Percentiles rank a stretch among this genome's conserved stretches.
Conservation (phyloP, 2,888 invertebrate genomes). For the Tyria jacobaeae region DNA sequence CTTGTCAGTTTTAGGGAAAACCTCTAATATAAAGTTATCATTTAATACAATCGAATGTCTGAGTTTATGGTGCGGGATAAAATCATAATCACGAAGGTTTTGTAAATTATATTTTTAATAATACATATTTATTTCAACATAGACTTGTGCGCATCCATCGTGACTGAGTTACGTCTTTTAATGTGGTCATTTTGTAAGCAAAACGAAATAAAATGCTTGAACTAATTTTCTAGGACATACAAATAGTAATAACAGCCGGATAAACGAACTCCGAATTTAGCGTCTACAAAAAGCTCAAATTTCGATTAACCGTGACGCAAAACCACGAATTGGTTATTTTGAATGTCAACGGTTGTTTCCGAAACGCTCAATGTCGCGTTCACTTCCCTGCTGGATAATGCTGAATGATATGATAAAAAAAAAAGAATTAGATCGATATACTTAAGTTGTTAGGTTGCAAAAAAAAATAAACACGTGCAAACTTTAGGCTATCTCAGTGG, state of each 20-base stretch:
- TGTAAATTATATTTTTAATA: constrained; percentile 32
- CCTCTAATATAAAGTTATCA: constrained; percentile 32
- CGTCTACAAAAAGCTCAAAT: constrained; percentile 11
- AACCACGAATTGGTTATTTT: constrained; percentile 22
- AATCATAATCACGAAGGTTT: constrained; percentile 14
- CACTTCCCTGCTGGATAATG: constrained; percentile 19
- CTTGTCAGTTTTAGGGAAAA: constrained; percentile 38
- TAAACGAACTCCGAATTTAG: constrained; percentile 15
- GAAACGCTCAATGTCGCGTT: constrained; percentile 18
- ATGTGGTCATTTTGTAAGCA: neutral
- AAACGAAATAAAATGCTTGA: constrained; percentile 8
- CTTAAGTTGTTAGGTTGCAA: constrained; percentile 48
- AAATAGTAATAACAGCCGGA: neutral
- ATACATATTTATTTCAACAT: constrained; percentile 23
- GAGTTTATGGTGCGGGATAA: constrained; percentile 26
- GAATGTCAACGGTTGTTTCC: constrained; percentile 31
- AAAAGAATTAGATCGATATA: constrained; percentile 48
- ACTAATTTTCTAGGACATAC: constrained; percentile 4
- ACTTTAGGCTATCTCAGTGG: constrained; percentile 54
- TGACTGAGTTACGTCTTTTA: constrained; percentile 16
- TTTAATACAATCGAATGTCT: constrained; percentile 22
- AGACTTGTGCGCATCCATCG: constrained; percentile 23
- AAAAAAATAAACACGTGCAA: constrained; percentile 54
- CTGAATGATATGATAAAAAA: constrained; percentile 30
- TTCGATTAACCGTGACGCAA: constrained; percentile 19